Evolutionary conservation across 2,113 vertebrate species (phyloP), one percentile per base, ranked within the genome.

Genomic region (Phrynosoma blainvillii): DNA sequence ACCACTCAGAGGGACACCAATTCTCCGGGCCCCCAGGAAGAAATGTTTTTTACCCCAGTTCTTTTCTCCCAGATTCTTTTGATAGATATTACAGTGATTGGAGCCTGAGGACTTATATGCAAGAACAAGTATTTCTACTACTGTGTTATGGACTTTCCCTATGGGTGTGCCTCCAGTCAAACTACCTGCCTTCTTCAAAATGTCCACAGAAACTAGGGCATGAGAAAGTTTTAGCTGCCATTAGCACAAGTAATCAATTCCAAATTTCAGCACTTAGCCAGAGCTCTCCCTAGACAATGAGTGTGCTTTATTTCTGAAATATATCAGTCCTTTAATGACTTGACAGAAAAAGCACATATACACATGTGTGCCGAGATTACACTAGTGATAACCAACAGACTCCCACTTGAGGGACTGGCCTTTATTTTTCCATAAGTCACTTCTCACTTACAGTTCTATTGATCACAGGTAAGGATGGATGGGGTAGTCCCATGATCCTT

Each of bases 351-450:
- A 93, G 92, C 62, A 81, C 30, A 62, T 36, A 42, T 13, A 95
- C 93, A 96, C 94, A 89, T 87, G 47, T 5, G 4, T 47, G 42
- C 88, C 36, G 20, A 56, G 88, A 93, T 92, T 90, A 84, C 74
- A 90, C 36, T 0, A 0, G 90, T 92, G 89, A 93, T 95, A 96
- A 91, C 92, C 85, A 27, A 77, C 92, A 88, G 90, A 92, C 92
- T 95, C 92, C 82, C 91, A 92, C 93, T 75, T 90, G 92, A 93
- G 95, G 91, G 87, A 89, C 92, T 20, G 79, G 59, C 95, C 94
- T 95, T 96, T 95, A 96, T 96, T 93, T 92, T 80, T 76, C 92
- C 93, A 86, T 95, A 95, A 96, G 95, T 96, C 94, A 95, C 89
- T 91, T 93, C 92, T 71, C 75, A 86, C 93, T 95, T 93, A 91